Evolutionary conservation across 2,888 invertebrate species (phyloP), one percentile per base, ranked within the genome.

Genomic region (Callimorpha dominula): DNA sequence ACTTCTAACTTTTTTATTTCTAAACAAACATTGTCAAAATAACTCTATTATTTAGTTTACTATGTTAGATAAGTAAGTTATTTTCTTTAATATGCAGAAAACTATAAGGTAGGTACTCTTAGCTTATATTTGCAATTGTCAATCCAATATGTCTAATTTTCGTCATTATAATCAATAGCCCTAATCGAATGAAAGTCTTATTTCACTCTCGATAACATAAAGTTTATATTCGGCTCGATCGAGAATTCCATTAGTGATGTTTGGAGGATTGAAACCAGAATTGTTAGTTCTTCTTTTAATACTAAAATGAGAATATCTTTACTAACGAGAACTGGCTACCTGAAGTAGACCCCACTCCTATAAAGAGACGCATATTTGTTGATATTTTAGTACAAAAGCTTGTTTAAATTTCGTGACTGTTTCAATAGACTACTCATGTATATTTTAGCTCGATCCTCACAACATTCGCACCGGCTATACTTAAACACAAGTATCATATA

Each of bases 371-470:
- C 31, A 31, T 31, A 31, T 31, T 31, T 31, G 31, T 2, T 31
- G 2, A 60, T 31, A 6, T 60, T 7, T 14, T 14, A 60, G 60
- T 60, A 60, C 2, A 60, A 12, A 31, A 31, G 31, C 14, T 52
- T 40, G 31, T 66, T 66, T 50, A 31, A 66, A 66, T 60, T 49
- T 66, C 50, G 66, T 66, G 66, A 66, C 66, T 66, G 31, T n/a
- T 54, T 67, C 40, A 40, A 54, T 60, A 57, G 60, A 42, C 68
- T 68, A 68, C 46, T 68, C 68, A 68, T 17, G 40, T 20, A 52
- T 31, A 17, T 66, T 12, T 40, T 60, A 50, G 65, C 40, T 49
- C 49, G 40, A n/a, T 43, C 17, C 11, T 69, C 65, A 71, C 63
- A 31, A 9, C 60, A 66, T 66, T 71, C 63, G 65, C 9, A 20